These are phyloP conservation scores for Hyperoplus lanceolatus DNA, from an alignment of 2,797 vertebrate genomes.

Conservation along the genomic window DNA sequence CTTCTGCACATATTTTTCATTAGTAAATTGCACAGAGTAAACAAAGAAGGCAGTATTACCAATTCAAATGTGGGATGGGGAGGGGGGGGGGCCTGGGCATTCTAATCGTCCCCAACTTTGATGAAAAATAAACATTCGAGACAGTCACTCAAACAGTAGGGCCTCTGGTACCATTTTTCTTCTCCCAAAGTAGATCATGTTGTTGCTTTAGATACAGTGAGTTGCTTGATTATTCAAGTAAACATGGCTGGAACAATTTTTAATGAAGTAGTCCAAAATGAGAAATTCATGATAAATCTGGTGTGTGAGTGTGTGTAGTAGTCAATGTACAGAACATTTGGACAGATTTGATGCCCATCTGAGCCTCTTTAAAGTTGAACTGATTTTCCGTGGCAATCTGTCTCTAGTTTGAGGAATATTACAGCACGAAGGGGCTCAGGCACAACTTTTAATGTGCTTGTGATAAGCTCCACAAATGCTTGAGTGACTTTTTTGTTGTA, in stretches of 20 bases:
- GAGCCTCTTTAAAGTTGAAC: conserved; percentile 79
- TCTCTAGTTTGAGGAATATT: conserved; percentile 68
- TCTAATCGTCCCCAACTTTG: conserved; percentile 86
- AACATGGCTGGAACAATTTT: conserved; percentile 79
- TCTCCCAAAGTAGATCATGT: conserved; percentile 83
- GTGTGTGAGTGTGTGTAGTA: conserved; percentile 43
- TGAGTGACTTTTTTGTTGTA: conserved; percentile 40
- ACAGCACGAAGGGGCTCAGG: conserved; percentile 51
- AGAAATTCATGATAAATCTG: conserved; percentile 81
- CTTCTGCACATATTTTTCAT: conserved; percentile 99
- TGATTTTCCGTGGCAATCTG: conserved; percentile 77
- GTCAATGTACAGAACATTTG: conserved; percentile 81
- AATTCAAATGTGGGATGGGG: conserved; percentile 96
- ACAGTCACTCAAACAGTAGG: conserved; percentile 86
- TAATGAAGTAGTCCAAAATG: conserved; percentile 80
- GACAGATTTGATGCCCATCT: conserved; percentile 82
- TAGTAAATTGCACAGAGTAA: conserved; percentile 99
- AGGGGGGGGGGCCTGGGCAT: conserved; percentile 79
- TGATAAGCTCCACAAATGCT: conserved; percentile 25
- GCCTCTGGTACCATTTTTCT: conserved; percentile 77
- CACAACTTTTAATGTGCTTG: conserved; percentile 58
- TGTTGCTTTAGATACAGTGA: conserved; percentile 83
- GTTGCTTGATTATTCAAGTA: conserved; percentile 83
- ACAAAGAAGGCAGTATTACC: conserved; percentile 99
- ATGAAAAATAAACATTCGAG: conserved; percentile 86